A percentile compares a stretch with the other conserved stretches of the same genome.
These are phyloP conservation scores for Anarsia innoxiella DNA, from an alignment of 2,888 invertebrate genomes.

Conservation along the genomic window DNA sequence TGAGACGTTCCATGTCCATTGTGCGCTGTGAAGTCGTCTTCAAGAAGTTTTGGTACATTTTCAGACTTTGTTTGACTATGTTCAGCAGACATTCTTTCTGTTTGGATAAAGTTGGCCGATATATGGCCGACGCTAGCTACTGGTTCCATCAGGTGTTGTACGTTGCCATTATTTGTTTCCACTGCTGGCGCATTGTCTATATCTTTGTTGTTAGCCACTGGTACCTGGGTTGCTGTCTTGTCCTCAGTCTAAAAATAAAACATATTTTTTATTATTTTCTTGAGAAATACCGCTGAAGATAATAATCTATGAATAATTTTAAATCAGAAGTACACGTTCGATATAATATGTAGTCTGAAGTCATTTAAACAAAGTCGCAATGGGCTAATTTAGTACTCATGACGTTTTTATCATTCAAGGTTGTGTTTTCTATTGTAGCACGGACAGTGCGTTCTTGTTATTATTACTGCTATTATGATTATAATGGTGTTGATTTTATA, in stretches of 20 bases:
- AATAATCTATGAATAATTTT: too few relatives aligned
- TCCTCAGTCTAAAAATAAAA: slow-evolving; percentile 46
- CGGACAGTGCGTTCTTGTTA: too few relatives aligned
- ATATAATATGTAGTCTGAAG: too few relatives aligned
- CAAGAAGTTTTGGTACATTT: slow-evolving; percentile 30
- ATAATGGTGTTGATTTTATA: too few relatives aligned
- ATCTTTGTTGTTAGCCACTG: slow-evolving; percentile 26
- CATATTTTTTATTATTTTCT: too few relatives aligned
- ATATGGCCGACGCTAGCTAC: slow-evolving; percentile 37
- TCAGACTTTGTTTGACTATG: slow-evolving; percentile 35
- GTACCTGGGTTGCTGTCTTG: slow-evolving; percentile 39
- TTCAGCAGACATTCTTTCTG: slow-evolving; percentile 43
- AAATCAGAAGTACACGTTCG: too few relatives aligned
- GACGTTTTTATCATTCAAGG: too few relatives aligned
- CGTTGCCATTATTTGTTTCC: slow-evolving; percentile 51
- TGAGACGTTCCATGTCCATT: slow-evolving; percentile 49
- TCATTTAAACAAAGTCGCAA: too few relatives aligned
- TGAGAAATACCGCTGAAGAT: too few relatives aligned
- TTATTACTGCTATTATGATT: too few relatives aligned
- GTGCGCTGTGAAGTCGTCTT: slow-evolving; percentile 65
- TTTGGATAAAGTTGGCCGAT: slow-evolving; percentile 57
- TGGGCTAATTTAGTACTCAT: too few relatives aligned
- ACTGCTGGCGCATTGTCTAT: slow-evolving; percentile 33
- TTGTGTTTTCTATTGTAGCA: too few relatives aligned
- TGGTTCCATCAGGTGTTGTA: slow-evolving; percentile 17